Evolutionary conservation across 2,888 invertebrate species (phyloP).

Genomic region (Campoletis raptor): DNA sequence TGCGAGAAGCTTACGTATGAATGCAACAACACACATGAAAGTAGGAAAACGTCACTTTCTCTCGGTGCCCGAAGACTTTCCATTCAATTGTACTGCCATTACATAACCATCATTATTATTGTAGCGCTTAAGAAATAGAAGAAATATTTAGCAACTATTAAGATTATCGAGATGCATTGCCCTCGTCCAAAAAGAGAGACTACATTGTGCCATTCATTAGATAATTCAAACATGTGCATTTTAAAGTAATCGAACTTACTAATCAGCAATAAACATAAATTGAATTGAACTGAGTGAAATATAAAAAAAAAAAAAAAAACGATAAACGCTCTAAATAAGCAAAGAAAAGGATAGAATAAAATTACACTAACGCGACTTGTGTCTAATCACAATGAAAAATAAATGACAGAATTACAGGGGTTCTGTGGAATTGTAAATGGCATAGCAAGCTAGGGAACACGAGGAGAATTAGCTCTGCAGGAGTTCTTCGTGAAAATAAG

Average conservation of each 20-base stretch:
- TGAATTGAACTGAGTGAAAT: background rate
- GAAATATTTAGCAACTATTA: background rate
- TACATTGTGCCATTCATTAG: background rate
- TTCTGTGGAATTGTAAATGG: conserved; percentile 1
- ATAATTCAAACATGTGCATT: background rate
- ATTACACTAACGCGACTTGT: too few relatives aligned
- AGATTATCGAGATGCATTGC: conserved; percentile 3
- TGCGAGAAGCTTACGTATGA: background rate
- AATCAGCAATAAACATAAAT: background rate
- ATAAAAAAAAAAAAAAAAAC: background rate
- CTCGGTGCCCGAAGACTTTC: conserved; percentile 44
- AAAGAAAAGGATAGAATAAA: background rate
- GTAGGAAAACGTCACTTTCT: conserved; percentile 38
- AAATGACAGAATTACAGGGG: background rate
- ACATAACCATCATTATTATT: conserved; percentile 17
- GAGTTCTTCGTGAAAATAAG: conserved; percentile 21
- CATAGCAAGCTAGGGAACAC: background rate
- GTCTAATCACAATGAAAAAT: background rate
- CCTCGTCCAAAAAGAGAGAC: background rate
- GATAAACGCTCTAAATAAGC: background rate
- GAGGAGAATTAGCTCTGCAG: conserved; percentile 2
- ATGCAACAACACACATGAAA: conserved; percentile 10
- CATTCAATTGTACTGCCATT: conserved; percentile 38
- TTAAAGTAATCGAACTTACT: background rate
- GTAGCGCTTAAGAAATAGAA: conserved; percentile 26